Conservation (phyloP, 2,113 vertebrate genomes). For the Budorcas taxicolor region DNA sequence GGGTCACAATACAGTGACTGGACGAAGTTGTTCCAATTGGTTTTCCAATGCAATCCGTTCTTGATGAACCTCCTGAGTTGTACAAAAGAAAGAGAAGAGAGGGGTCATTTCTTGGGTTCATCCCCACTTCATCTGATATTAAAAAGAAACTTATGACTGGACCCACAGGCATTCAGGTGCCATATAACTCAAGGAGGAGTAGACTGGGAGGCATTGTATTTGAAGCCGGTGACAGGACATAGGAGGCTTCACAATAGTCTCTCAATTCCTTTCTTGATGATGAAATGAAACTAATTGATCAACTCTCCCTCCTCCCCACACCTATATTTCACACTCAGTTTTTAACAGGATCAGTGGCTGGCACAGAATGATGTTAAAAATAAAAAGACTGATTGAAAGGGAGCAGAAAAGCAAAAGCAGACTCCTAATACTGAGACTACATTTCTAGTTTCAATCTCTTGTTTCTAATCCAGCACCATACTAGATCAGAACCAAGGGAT, state of each 20-base stretch:
- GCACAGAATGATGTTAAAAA: conserved; percentile 25
- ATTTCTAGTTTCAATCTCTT: not conserved
- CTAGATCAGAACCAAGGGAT: not conserved
- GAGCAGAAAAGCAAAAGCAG: conserved; percentile 4
- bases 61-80: conserved; percentile 90
- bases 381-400: not conserved
- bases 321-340: not conserved
- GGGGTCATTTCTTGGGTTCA: conserved; percentile 40
- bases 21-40: conserved; percentile 92
- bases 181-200: not conserved
- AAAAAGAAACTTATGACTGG: not conserved
- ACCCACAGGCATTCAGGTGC: not conserved
- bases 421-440: not conserved
- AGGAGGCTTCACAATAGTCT: not conserved
- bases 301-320: too few relatives aligned
- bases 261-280: not conserved
- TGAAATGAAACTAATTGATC: not conserved
- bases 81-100: conserved; percentile 51
- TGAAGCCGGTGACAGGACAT: not conserved
- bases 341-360: not conserved
- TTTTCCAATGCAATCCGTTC: conserved; percentile 93
- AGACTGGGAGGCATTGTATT: not conserved
- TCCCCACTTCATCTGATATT: not conserved
- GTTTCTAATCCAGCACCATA: not conserved
- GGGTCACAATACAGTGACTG: conserved; percentile 88